Base-by-base conservation (phyloP, 2,888 invertebrate species). In the Eurytoma californica region DNA sequence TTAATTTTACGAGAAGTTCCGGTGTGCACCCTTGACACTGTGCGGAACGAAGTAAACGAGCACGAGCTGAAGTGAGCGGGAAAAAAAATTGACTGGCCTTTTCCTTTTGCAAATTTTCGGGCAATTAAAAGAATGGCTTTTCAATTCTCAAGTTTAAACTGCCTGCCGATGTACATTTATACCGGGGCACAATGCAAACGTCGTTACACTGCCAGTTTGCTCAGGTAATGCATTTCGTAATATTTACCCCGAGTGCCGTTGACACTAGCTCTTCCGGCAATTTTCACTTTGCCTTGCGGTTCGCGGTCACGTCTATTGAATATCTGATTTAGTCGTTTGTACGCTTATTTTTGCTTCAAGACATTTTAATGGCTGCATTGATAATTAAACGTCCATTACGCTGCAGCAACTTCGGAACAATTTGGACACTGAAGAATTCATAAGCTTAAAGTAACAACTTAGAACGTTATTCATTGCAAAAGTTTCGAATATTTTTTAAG, bases 161-260 rank as follows among this genome's bases (percentile, higher is more conserved):
- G 12, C 57, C 30, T 1, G 14, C 55, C 51, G 24, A 72, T 9
- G 61, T 60, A 24, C 58, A 30, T 7, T 55, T 51, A 24, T n/a
- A 24, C 66, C 30, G 68, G 16, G 16, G 61, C 16, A 28, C 61
- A 49, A 57, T 55, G 66, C 51, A 83, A 85, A 85, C 85, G 80
- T 84, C 82, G 80, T 84, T 84, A 84, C 79, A 55, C 81, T 72
- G 70, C 74, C 80, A 69, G 81, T 84, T 85, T 84, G 82, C 82
- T 74, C 79, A 83, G 83, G 83, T 85, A 86, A 86, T 86, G 85
- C 76, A 75, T 83, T 83, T 84, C 82, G 83, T 82, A 83, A 86
- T 87, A 84, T 87, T 86, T 87, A 83, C 84, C 84, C 82, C 47
- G 63, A n/a, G 39, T 30, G 16, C 14, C 28, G n/a, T 61, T 51